These are phyloP conservation scores for Pteronotus mesoamericanus DNA, from an alignment of 2,797 vertebrate species.

Conservation along the genomic window DNA sequence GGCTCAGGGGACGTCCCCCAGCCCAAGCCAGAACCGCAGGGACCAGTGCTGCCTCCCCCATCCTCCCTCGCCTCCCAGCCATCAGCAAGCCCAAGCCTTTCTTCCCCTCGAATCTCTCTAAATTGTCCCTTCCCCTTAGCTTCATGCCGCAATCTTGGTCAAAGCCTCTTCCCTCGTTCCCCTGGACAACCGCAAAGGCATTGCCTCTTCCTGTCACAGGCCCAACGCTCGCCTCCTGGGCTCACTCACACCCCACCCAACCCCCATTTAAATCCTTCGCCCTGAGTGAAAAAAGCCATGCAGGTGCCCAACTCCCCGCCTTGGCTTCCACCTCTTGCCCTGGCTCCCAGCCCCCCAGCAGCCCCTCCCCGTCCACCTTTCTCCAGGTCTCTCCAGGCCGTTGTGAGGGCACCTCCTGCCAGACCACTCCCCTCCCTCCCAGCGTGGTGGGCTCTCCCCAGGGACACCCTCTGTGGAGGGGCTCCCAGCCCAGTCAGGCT, in stretches of 20 bases:
- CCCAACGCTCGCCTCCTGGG: not conserved
- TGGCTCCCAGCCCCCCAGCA: not conserved
- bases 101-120: not conserved
- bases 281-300: fast-evolving
- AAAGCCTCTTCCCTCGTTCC: not conserved
- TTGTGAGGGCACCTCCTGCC: not conserved
- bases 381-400: not conserved
- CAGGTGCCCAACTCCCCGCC: not conserved
- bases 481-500: no score
- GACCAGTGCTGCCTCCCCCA: not conserved
- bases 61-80: no score
- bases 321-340: not conserved
- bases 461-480: no score
- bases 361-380: not conserved
- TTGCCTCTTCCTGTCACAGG: not conserved
- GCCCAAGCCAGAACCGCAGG: not conserved
- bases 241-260: not conserved
- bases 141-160: not conserved
- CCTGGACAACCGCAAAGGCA: not conserved
- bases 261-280: not conserved
- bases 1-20: not conserved
- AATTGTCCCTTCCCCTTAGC: not conserved
- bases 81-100: not conserved
- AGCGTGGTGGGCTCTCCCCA: not conserved
- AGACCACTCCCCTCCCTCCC: not conserved